Percentiles rank a stretch among this genome's conserved stretches.
phyloP scores from a whole-genome alignment of 2,797 vertebrate genomes.

The Decapterus maruadsi region DNA sequence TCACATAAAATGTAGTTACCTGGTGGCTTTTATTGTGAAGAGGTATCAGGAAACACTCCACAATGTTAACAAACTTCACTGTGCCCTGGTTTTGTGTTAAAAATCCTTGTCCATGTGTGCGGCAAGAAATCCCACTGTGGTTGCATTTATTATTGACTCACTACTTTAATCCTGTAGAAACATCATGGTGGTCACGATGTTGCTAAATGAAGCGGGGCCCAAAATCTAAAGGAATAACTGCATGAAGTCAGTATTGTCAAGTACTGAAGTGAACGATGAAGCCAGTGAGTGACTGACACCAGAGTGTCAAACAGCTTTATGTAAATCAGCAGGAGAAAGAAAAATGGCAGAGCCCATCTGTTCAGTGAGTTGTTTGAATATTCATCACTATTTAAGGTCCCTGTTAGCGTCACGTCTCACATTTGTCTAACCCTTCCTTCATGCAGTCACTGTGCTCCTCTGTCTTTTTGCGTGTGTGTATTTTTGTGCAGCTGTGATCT shows the following conservation, averaged over 20 bases:
- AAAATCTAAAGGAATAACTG: neutral
- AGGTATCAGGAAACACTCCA: too few species aligned
- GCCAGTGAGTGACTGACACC: neutral
- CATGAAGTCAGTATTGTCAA: neutral
- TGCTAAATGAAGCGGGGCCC: neutral
- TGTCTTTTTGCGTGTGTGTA: slow-evolving; percentile 9
- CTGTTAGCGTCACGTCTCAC: slow-evolving; percentile 14
- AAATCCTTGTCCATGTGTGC: neutral
- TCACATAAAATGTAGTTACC: neutral
- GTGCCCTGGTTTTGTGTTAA: too few species aligned
- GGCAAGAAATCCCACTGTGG: neutral
- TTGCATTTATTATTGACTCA: neutral
- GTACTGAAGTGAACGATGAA: too few species aligned
- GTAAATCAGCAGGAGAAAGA: neutral
- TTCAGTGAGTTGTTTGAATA: slow-evolving; percentile 1
- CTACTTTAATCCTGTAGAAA: too few species aligned
- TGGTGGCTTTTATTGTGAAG: neutral
- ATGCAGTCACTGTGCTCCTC: slow-evolving; percentile 25
- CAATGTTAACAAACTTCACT: too few species aligned
- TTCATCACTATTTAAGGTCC: slow-evolving; percentile 17
- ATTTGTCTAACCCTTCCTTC: neutral
- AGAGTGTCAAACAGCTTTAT: neutral
- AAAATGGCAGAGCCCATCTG: slow-evolving; percentile 7
- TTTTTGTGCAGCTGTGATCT: slow-evolving; percentile 38
- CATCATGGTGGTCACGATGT: too few species aligned